These are phyloP conservation scores for Iselma pallidipennis DNA, from an alignment of 2,888 invertebrate species.

Conservation along the genomic window DNA sequence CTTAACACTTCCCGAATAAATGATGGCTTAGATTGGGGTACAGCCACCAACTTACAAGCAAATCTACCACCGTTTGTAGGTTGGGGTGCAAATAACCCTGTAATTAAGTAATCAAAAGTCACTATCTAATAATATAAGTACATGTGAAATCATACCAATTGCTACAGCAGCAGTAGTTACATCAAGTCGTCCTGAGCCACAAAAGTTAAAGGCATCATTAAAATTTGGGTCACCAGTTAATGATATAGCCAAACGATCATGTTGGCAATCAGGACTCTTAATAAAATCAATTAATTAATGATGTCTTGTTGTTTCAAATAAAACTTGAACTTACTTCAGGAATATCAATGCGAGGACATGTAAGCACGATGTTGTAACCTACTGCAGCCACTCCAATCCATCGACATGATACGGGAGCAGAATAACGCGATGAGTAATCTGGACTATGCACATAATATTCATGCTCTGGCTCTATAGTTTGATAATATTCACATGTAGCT, in stretches of 20 bases:
- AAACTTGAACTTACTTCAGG: slow-evolving; percentile 55
- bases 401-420: slow-evolving; percentile 53
- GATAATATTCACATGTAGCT: slow-evolving; percentile 56
- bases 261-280: not conserved
- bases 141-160: slow-evolving; percentile 28
- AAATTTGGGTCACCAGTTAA: slow-evolving; percentile 52
- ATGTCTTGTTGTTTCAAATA: not conserved
- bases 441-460: slow-evolving; percentile 58
- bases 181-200: slow-evolving; percentile 54
- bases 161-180: slow-evolving; percentile 33
- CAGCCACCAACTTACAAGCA: slow-evolving; percentile 3
- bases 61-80: not conserved
- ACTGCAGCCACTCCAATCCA: slow-evolving; percentile 58
- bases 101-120: not conserved
- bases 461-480: slow-evolving; percentile 49
- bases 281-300: not conserved
- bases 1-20: too few species aligned
- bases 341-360: slow-evolving; percentile 57
- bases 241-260: not conserved
- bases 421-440: slow-evolving; percentile 58
- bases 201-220: slow-evolving; percentile 55
- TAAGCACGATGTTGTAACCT: slow-evolving; percentile 56
- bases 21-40: not conserved
- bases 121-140: not conserved
- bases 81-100: slow-evolving; percentile 1